Conservation (phyloP, 2,797 vertebrate species). For the Acanthiza pusilla region DNA sequence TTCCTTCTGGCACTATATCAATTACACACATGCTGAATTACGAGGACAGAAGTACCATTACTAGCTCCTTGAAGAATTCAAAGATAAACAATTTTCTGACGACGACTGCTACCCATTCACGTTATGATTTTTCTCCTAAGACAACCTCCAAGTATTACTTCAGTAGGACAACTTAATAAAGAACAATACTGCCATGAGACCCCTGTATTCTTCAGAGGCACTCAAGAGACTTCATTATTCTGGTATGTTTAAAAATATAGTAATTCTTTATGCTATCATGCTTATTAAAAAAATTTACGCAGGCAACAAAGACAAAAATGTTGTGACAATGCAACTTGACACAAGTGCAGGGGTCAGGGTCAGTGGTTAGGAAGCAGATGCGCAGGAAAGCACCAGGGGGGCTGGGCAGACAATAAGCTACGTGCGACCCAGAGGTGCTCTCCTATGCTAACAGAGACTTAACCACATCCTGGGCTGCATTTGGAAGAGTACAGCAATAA, state of each 20-base stretch:
- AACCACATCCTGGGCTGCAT: not conserved
- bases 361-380: not conserved
- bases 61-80: not conserved
- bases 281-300: not conserved
- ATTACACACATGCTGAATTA: not conserved
- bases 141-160: not conserved
- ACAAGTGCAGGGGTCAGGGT: not conserved
- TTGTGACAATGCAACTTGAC: accelerated
- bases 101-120: not conserved
- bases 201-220: not conserved
- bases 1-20: not conserved
- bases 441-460: not conserved
- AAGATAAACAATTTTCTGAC: not conserved
- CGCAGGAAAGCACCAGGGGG: not conserved
- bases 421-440: not conserved
- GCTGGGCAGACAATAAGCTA: not conserved
- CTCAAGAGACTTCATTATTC: not conserved
- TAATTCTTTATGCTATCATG: not conserved
- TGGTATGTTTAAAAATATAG: not conserved
- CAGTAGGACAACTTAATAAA: not conserved
- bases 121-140: not conserved
- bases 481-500: not conserved
- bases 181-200: not conserved
- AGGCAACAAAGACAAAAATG: not conserved
- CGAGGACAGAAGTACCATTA: not conserved